Evolutionary conservation across 2,888 invertebrate species (phyloP).

Genomic region (Tridacna gigas): DNA sequence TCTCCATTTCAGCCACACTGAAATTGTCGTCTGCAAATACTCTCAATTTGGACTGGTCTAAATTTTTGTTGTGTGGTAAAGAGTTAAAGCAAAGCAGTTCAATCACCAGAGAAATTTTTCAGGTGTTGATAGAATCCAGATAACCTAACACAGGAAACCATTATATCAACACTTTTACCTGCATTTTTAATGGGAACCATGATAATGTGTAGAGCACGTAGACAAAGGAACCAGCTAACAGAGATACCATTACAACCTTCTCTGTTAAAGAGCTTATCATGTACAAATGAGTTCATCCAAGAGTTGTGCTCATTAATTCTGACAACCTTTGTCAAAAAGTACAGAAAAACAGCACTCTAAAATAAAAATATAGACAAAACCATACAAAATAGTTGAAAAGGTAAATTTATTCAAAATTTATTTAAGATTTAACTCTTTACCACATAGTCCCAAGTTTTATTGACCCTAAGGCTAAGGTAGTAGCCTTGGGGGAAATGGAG

Average conservation of each 20-base stretch:
- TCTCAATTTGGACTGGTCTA: background rate
- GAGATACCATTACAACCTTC: background rate
- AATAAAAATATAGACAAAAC: no score
- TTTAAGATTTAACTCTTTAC: background rate
- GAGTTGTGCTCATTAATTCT: no score
- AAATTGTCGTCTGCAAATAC: background rate
- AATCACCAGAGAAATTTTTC: constrained; percentile 9
- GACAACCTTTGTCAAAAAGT: no score
- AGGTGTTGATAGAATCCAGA: constrained; percentile 27
- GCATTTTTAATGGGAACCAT: constrained; percentile 2
- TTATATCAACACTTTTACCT: constrained; percentile 24
- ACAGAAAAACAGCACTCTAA: no score
- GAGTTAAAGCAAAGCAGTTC: constrained; percentile 2
- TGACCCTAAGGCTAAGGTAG: background rate
- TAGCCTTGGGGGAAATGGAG: background rate
- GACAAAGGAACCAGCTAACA: constrained; percentile 7
- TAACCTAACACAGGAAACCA: constrained; percentile 22
- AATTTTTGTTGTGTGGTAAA: background rate
- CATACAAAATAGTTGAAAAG: no score
- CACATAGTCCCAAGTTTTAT: background rate
- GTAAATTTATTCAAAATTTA: no score
- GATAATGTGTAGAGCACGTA: constrained; percentile 4
- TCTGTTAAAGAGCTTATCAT: background rate
- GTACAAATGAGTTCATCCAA: background rate
- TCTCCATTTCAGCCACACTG: background rate